phyloP scores from a whole-genome alignment of 1,140 invertebrate genomes.

The Theocolax elegans region DNA sequence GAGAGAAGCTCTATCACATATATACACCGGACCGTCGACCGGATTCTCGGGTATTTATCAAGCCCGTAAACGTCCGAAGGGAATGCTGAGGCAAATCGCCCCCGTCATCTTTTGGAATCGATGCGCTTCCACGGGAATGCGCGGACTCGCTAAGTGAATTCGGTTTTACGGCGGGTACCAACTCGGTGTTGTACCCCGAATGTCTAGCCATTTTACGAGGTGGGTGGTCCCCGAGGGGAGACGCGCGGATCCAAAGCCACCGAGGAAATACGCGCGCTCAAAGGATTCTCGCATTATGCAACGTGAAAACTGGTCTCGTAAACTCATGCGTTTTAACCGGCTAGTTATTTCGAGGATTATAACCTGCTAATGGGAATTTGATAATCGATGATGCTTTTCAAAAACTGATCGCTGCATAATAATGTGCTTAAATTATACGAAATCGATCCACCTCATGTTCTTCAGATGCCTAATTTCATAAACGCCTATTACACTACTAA shows the following conservation, averaged over 20 bases:
- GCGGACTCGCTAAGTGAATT: background rate
- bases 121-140: background rate
- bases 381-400: background rate
- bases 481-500: no score
- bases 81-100: no score
- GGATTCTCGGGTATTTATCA: background rate
- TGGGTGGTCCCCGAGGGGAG: background rate
- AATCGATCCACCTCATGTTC: no score
- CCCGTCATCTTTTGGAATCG: no score
- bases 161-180: background rate
- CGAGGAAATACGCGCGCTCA: no score
- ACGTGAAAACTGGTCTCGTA: background rate
- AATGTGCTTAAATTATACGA: no score
- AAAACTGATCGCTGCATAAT: no score
- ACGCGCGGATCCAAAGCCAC: background rate
- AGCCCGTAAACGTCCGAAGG: no score
- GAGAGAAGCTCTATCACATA: no score
- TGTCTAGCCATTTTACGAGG: conserved; percentile 7
- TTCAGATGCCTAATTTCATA: no score
- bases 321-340: background rate
- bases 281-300: conserved; percentile 2
- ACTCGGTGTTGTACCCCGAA: no score
- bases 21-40: no score
- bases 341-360: conserved; percentile 13
- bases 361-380: background rate